A percentile compares a stretch with the other conserved stretches of the same genome.
Conservation (phyloP, 37 sponge, comb jelly and placozoan species). For the Axinella damicornis region DNA sequence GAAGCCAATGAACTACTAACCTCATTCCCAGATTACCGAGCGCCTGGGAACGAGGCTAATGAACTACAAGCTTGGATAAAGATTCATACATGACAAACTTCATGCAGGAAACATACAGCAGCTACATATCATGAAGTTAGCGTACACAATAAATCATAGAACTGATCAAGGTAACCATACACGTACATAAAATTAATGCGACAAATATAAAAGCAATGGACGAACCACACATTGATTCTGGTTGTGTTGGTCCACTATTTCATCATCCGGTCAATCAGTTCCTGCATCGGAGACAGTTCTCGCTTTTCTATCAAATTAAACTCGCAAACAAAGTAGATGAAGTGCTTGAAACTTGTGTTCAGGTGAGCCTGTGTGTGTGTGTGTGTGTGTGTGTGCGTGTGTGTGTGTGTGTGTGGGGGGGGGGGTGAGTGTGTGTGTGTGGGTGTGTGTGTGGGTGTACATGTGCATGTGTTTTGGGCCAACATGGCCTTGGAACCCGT, state of each 20-base stretch:
- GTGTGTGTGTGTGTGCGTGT: conserved; percentile 7
- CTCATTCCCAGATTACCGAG: no score
- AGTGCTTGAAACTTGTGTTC: conserved; percentile 99
- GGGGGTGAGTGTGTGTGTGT: no score
- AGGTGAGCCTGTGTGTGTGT: conserved; percentile 83
- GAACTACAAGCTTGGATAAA: no score
- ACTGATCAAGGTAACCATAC: no score
- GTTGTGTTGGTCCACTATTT: background rate
- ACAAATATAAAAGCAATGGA: background rate
- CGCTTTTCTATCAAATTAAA: conserved; percentile 96
- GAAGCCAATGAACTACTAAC: no score
- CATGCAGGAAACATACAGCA: background rate
- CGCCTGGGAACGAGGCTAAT: no score
- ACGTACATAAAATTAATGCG: background rate
- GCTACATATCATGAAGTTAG: no score
- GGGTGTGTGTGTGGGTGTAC: no score
- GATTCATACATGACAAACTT: no score
- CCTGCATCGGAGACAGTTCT: conserved; percentile 95
- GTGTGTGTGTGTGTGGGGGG: background rate
- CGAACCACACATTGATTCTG: background rate
- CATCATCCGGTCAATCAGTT: conserved; percentile 91
- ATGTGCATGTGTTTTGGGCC: no score
- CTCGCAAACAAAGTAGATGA: conserved; percentile 98
- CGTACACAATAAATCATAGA: background rate
- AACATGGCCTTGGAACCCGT: no score